These are phyloP conservation scores for Neoseiulus cucumeris DNA, from an alignment of 1,140 invertebrate species.

Conservation along the genomic window DNA sequence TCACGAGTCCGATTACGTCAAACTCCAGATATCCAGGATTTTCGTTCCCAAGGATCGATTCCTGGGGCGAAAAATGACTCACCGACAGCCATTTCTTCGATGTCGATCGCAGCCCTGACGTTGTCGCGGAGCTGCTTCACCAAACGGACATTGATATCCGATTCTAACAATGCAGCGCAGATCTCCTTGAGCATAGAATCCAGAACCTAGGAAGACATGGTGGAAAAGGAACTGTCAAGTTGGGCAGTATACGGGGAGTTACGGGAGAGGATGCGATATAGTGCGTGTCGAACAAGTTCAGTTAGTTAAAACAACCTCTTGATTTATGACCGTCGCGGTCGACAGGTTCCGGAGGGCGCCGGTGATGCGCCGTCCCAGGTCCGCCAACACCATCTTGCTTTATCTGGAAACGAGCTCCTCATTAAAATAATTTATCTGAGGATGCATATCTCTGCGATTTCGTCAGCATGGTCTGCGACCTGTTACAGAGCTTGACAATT, in stretches of 20 bases:
- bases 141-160: slow-evolving; percentile 93
- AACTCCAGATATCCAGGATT: not conserved
- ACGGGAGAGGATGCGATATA: not conserved
- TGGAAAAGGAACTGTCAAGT: slow-evolving; percentile 16
- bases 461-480: no score
- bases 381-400: slow-evolving; percentile 89
- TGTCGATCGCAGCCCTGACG: slow-evolving; percentile 90
- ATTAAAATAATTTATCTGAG: no score
- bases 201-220: slow-evolving; percentile 46
- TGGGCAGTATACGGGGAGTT: no score
- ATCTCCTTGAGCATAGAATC: slow-evolving; percentile 99
- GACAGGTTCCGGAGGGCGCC: slow-evolving; percentile 87
- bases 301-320: slow-evolving; percentile 47
- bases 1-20: not conserved
- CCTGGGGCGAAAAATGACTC: not conserved
- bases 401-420: not conserved
- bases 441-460: no score
- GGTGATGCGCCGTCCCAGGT: slow-evolving; percentile 97
- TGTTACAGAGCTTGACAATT: no score
- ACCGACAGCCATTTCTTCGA: slow-evolving; percentile 92
- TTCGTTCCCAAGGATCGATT: no score
- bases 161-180: slow-evolving; percentile 85
- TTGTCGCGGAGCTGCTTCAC: slow-evolving; percentile 93
- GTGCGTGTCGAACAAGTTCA: slow-evolving; percentile 1
- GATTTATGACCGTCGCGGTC: slow-evolving; percentile 96